Conservation (phyloP, 2,797 vertebrate genomes). For the Gambusia yucatana region DNA sequence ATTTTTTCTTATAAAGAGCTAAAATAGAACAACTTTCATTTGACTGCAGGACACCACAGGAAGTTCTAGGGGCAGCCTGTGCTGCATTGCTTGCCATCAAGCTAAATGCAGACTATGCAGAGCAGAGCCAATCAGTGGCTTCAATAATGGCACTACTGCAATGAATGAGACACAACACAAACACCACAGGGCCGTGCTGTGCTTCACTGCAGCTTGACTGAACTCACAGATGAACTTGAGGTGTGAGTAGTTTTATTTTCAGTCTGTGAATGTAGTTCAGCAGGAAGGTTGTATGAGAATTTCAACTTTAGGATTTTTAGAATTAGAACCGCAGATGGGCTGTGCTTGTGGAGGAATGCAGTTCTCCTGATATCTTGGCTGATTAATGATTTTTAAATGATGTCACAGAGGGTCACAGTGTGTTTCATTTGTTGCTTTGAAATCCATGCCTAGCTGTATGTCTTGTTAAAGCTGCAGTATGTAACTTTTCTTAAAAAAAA, state of each 20-base stretch:
- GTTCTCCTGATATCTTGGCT: not conserved
- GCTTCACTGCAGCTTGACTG: not conserved
- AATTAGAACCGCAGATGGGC: not conserved
- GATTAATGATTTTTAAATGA: too few species aligned
- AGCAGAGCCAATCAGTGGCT: not conserved
- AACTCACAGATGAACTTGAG: not conserved
- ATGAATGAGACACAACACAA: not conserved
- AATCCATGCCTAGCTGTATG: too few species aligned
- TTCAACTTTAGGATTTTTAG: not conserved
- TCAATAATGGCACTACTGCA: not conserved
- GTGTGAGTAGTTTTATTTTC: not conserved
- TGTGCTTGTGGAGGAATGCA: not conserved
- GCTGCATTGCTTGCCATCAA: not conserved
- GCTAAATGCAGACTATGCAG: not conserved
- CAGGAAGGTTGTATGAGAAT: not conserved
- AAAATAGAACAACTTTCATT: not conserved
- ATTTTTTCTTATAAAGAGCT: not conserved
- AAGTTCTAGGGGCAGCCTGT: not conserved
- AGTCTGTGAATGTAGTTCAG: not conserved
- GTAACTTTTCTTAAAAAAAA: too few species aligned
- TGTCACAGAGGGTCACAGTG: too few species aligned
- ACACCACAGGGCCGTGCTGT: not conserved
- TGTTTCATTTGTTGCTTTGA: too few species aligned
- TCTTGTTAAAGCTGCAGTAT: too few species aligned
- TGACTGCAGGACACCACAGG: not conserved